Base-by-base conservation (phyloP, 2,888 invertebrate genomes). In the Nysson spinosus region DNA sequence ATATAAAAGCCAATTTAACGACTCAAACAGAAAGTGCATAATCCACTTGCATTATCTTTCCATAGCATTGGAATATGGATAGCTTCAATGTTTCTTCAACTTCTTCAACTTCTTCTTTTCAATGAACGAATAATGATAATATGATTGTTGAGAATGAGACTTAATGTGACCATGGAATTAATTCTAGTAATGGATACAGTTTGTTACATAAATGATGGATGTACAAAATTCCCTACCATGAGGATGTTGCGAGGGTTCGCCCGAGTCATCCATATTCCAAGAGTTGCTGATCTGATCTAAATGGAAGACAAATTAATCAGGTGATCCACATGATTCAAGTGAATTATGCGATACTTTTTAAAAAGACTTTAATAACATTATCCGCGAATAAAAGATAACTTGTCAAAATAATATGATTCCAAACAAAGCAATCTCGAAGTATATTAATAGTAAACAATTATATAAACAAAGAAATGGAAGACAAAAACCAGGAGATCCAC, bases 221-320 rank as follows among this genome's bases (percentile, higher is more conserved):
- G 64, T 55, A 39, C n/a, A n/a, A n/a, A n/a, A n/a, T n/a, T 65
- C 64, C 78, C 72, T 79, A 87, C 87, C 85, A 79, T 86, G 87
- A 62, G 86, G 85, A 75, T 84, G 84, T 76, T 87, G 85, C 34
- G 87, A 84, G 37, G 87, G 86, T 78, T 87, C 87, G 58, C 86
- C 86, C 22, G 86, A 81, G 72, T 87, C 87, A 75, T 88, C 87
- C 79, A 87, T 87, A 77, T 84, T 87, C 88, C 87, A 87, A 61
- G 87, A 83, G 76, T 86, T 86, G 72, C 87, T 87, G 77, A 88
- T 85, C 78, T 86, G 87, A 84, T 87, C 88, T 88, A 77, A 60
- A 79, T 71, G 19, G 61, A 43, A 64, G 56, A 66, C 55, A 69
- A 73, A 72, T 66, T 58, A 69, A 69, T 72, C 61, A 64, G 72